A percentile compares a stretch with the other conserved stretches of the same genome.
phyloP scores from a whole-genome alignment of 2,888 invertebrate species.

The Drosophila nigricruria region DNA sequence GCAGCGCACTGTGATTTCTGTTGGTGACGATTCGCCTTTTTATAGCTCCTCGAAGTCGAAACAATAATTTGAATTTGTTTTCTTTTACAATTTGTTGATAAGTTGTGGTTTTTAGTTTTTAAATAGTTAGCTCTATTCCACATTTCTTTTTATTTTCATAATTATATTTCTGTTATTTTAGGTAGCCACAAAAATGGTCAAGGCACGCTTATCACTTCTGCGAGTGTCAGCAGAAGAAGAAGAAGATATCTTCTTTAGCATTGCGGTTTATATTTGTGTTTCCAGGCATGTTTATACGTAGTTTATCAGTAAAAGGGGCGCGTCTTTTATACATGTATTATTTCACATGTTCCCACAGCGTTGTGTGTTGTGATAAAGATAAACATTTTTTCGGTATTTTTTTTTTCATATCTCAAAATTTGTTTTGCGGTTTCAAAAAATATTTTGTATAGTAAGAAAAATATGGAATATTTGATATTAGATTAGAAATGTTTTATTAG shows the following conservation, averaged over 20 bases:
- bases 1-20: constrained; percentile 33
- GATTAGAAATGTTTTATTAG: no score
- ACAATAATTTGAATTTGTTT: constrained; percentile 14
- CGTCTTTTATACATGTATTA: constrained; percentile 9
- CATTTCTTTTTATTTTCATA: background rate
- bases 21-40: constrained; percentile 8
- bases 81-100: constrained; percentile 1
- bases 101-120: constrained; percentile 19
- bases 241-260: background rate
- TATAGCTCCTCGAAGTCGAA: constrained; percentile 30
- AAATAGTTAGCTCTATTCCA: no score
- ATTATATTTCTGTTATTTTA: constrained; percentile 1
- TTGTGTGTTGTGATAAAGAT: background rate
- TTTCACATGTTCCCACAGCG: constrained; percentile 25
- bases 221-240: background rate
- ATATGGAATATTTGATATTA: no score
- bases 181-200: constrained; percentile 1
- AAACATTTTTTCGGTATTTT: background rate
- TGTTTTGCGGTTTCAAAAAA: background rate
- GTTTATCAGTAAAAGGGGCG: constrained; percentile 18
- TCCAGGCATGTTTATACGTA: background rate
- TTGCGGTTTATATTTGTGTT: background rate
- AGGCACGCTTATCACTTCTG: background rate
- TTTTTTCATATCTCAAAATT: background rate
- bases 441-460: no score